Evolutionary conservation across 2,888 invertebrate species (phyloP).

Genomic region (Erebia palarica): DNA sequence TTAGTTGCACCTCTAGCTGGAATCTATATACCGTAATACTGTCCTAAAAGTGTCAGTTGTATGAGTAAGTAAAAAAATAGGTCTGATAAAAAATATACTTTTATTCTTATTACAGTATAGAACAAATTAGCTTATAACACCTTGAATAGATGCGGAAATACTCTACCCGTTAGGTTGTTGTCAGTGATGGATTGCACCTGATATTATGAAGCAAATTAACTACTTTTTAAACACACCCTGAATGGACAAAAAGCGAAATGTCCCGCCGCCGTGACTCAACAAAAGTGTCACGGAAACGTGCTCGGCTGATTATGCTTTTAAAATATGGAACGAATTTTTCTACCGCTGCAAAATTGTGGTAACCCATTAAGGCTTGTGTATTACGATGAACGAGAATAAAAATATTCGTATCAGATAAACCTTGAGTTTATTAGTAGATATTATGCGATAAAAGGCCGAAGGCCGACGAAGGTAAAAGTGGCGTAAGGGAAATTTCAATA

Average conservation of each 20-base stretch:
- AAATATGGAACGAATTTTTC: constrained; percentile 28
- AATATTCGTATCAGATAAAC: background rate
- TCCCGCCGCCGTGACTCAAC: constrained; percentile 54
- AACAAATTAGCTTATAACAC: constrained; percentile 12
- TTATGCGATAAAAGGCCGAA: no score
- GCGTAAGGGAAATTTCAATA: no score
- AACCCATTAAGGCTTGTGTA: background rate
- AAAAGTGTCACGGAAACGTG: constrained; percentile 52
- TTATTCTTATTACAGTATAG: background rate
- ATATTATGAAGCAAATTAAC: constrained; percentile 75
- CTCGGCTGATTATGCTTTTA: constrained; percentile 38
- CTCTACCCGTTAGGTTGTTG: constrained; percentile 56
- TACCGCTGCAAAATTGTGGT: constrained; percentile 11
- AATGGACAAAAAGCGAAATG: constrained; percentile 54
- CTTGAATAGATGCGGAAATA: constrained; percentile 53
- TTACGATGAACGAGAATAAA: background rate
- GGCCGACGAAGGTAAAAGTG: no score
- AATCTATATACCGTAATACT: no score
- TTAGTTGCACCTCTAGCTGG: no score
- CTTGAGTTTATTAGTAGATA: no score
- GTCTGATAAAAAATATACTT: no score
- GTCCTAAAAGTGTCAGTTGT: no score
- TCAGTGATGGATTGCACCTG: constrained; percentile 70
- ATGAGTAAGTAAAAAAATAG: no score
- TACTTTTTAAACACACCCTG: constrained; percentile 59